These are phyloP conservation scores for Drosophila oshimai DNA, from an alignment of 1,140 invertebrate genomes.

Conservation along the genomic window DNA sequence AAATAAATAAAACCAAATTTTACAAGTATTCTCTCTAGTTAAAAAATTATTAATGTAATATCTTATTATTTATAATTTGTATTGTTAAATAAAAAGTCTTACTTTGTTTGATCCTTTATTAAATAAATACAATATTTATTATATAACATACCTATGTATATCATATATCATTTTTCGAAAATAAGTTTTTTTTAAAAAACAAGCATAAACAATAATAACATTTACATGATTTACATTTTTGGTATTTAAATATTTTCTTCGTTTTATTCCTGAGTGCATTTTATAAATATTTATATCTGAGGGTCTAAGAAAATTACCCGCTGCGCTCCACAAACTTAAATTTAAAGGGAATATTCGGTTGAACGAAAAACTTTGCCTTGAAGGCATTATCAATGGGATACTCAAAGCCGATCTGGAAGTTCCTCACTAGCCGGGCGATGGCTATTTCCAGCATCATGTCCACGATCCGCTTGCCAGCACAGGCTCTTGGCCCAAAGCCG, in stretches of 20 bases:
- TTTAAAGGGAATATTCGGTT: conserved; percentile 68
- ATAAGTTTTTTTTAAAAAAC: too few relatives aligned
- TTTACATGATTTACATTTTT: too few relatives aligned
- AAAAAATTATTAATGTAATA: too few relatives aligned
- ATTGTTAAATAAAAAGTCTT: too few relatives aligned
- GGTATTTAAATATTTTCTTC: too few relatives aligned
- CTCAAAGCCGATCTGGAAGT: conserved; percentile 85
- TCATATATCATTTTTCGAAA: too few relatives aligned
- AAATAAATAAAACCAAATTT: not conserved
- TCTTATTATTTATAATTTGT: too few relatives aligned
- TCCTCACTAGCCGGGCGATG: conserved; percentile 85
- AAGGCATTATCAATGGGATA: conserved; percentile 72
- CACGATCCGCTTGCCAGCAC: conserved; percentile 87
- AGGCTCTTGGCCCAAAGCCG: conserved; percentile 85
- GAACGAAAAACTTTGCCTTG: conserved; percentile 59
- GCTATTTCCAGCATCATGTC: conserved; percentile 87
- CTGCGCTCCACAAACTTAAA: conserved; percentile 72
- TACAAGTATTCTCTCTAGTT: not conserved
- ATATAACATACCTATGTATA: too few relatives aligned
- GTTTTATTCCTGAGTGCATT: not conserved
- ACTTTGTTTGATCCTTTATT: too few relatives aligned
- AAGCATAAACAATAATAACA: too few relatives aligned
- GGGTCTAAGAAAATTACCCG: not conserved
- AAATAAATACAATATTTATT: not conserved
- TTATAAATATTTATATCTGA: not conserved